A percentile compares a stretch with the other conserved stretches of the same genome.
phyloP scores from a whole-genome alignment of 2,888 invertebrate genomes.

The Campopleginae sp. region DNA sequence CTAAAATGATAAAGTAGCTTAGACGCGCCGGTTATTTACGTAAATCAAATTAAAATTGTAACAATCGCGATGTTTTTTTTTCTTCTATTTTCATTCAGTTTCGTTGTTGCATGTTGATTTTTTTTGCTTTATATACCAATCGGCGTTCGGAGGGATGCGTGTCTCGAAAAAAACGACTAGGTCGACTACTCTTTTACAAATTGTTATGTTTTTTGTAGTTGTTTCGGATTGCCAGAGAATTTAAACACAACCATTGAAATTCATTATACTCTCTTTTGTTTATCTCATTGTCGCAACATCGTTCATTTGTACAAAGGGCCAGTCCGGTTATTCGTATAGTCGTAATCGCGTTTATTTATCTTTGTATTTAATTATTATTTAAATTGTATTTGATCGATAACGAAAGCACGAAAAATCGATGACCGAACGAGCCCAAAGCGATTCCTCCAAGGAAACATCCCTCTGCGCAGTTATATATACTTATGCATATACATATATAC shows the following conservation, averaged over 20 bases:
- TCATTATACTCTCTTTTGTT: slow-evolving; percentile 38
- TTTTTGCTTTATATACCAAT: slow-evolving; percentile 57
- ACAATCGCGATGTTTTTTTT: slow-evolving; percentile 53
- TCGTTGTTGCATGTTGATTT: slow-evolving; percentile 4
- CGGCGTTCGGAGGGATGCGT: slow-evolving; percentile 65
- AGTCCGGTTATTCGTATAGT: slow-evolving; percentile 13
- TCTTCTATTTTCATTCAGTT: slow-evolving; percentile 31
- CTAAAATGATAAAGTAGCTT: slow-evolving; percentile 55
- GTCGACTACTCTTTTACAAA: slow-evolving; percentile 29
- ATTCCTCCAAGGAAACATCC: slow-evolving; percentile 56
- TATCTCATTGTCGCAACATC: slow-evolving; percentile 38
- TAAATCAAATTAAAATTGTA: slow-evolving; percentile 59
- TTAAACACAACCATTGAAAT: slow-evolving; percentile 46
- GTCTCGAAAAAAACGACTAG: slow-evolving; percentile 58
- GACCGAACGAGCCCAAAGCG: slow-evolving; percentile 15
- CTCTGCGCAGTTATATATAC: slow-evolving; percentile 67
- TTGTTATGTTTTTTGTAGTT: not conserved
- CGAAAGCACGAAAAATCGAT: slow-evolving; percentile 46
- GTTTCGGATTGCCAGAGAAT: not conserved
- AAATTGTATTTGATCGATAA: slow-evolving; percentile 44
- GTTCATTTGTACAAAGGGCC: slow-evolving; percentile 58
- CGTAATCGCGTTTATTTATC: slow-evolving; percentile 10
- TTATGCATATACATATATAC: slow-evolving; percentile 50
- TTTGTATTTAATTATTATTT: slow-evolving; percentile 3
- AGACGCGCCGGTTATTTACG: slow-evolving; percentile 54